Conservation (phyloP, 35 echinoderm and acorn worm genomes). For the Lytechinus pictus region DNA sequence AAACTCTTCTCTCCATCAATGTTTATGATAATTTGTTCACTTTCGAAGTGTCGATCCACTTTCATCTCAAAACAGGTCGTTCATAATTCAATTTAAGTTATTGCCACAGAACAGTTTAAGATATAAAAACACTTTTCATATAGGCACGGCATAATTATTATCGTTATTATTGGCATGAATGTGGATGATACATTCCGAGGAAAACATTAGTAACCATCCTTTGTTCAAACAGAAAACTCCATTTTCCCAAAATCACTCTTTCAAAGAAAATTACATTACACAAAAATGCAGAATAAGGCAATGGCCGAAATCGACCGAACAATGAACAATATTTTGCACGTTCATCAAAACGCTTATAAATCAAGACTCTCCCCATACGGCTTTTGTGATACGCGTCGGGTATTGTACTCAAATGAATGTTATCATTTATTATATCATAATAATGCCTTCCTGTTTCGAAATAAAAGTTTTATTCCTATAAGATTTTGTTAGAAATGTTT, state of each 20-base stretch:
- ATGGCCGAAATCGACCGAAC: not conserved
- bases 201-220: not conserved
- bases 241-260: not conserved
- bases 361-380: not conserved
- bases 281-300: not conserved
- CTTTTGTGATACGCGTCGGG: not conserved
- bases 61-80: not conserved
- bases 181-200: not conserved
- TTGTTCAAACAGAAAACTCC: not conserved
- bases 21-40: not conserved
- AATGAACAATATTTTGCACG: not conserved
- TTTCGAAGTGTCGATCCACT: not conserved
- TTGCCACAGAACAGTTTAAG: not conserved
- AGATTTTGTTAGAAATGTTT: too few species aligned
- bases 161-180: not conserved
- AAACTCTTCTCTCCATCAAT: not conserved
- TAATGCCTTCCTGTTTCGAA: too few species aligned
- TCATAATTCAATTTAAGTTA: not conserved
- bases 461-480: too few species aligned
- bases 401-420: not conserved
- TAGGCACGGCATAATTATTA: slow-evolving; percentile 1
- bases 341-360: not conserved
- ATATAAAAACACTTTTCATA: not conserved
- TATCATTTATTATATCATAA: too few species aligned
- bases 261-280: not conserved